phyloP scores from a whole-genome alignment of 2,797 vertebrate genomes.

The Simalia tracyae region DNA sequence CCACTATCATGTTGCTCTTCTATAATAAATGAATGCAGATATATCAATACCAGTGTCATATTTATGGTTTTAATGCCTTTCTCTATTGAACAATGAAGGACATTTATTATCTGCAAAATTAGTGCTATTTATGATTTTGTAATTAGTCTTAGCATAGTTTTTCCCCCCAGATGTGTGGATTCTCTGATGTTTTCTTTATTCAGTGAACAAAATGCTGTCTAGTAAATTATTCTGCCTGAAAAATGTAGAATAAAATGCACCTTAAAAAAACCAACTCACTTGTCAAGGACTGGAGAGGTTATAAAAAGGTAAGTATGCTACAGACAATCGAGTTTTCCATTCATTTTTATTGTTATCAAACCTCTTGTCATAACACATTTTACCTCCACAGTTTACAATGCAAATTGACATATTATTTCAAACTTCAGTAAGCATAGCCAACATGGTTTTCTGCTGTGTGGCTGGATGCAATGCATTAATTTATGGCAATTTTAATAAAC shows the following conservation, averaged over 20 bases:
- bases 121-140: conserved; percentile 52
- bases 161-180: conserved; percentile 30
- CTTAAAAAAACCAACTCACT: background rate
- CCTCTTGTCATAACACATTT: background rate
- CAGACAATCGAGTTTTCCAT: background rate
- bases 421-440: background rate
- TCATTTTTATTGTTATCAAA: background rate
- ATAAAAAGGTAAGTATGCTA: background rate
- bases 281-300: background rate
- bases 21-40: conserved; percentile 21
- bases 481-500: conserved; percentile 11
- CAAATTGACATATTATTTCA: conserved; percentile 19
- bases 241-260: conserved; percentile 17
- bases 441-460: background rate
- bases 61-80: conserved; percentile 30
- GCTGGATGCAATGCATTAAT: background rate
- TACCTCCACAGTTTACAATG: background rate
- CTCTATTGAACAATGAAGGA: conserved; percentile 23
- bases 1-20: conserved; percentile 27
- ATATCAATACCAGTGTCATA: conserved; percentile 22
- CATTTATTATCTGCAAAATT: conserved; percentile 48
- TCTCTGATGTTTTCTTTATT: conserved; percentile 42
- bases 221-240: conserved; percentile 34
- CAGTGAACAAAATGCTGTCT: conserved; percentile 1
- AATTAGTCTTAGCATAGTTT: conserved; percentile 42